A percentile compares a stretch with the other conserved stretches of the same genome.
Conservation (phyloP, 92 coral and sea anemone genomes). For the Siderastrea siderea region DNA sequence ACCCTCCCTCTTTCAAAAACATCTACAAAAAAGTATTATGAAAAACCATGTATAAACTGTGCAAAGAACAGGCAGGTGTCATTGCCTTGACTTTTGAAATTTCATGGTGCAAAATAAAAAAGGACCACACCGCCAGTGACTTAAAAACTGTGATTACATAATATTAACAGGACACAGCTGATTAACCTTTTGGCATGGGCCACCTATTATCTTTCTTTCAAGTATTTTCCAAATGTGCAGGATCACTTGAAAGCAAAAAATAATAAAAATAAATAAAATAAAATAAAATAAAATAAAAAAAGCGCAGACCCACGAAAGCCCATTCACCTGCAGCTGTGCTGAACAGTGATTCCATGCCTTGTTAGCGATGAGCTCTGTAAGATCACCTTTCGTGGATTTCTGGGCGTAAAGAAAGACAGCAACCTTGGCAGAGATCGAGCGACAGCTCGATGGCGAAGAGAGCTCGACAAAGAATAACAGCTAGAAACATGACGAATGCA, state of each 20-base stretch:
- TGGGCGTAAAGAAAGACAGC: background rate
- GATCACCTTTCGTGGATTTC: background rate
- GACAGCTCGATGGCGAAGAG: background rate
- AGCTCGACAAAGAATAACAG: background rate
- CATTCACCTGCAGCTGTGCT: slow-evolving; percentile 6
- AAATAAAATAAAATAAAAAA: background rate
- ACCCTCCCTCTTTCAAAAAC: background rate
- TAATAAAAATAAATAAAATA: no score
- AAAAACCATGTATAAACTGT: background rate
- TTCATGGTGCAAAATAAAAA: no score
- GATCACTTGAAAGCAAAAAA: no score
- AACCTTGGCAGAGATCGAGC: background rate
- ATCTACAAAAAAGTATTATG: background rate
- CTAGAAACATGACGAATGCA: slow-evolving; percentile 23
- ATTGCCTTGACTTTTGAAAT: no score
- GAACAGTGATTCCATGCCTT: background rate
- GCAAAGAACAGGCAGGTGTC: background rate
- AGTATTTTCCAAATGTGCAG: no score
- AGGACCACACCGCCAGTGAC: no score
- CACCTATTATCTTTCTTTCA: no score
- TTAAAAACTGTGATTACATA: no score
- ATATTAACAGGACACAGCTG: no score
- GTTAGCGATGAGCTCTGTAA: background rate
- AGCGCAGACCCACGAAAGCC: background rate
- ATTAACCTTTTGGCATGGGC: no score